These are phyloP conservation scores for Apamea anceps DNA, from an alignment of 2,888 invertebrate species.

Conservation along the genomic window DNA sequence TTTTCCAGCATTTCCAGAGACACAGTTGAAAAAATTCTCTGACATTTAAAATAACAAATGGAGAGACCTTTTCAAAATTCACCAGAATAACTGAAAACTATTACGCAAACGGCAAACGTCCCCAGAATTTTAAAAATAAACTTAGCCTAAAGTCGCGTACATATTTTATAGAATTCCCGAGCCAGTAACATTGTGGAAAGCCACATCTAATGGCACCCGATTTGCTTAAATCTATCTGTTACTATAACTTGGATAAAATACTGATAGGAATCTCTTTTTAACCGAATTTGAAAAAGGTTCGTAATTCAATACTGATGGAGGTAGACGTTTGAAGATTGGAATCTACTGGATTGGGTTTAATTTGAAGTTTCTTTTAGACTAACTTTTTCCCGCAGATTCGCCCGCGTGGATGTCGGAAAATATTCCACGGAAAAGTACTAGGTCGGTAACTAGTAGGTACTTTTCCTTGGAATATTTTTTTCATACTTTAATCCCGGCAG, in stretches of 20 bases:
- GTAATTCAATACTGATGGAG: constrained; percentile 7
- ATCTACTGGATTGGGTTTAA: background rate
- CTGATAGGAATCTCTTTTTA: constrained; percentile 24
- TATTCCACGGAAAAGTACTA: background rate
- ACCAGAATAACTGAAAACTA: constrained; percentile 16
- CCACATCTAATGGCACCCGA: constrained; percentile 47
- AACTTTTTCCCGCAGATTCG: background rate
- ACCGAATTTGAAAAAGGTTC: constrained; percentile 30
- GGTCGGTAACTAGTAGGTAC: no score
- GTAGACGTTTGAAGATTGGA: constrained; percentile 8
- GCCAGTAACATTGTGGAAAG: constrained; percentile 29
- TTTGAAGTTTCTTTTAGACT: background rate
- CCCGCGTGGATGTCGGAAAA: background rate
- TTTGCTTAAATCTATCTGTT: constrained; percentile 49
- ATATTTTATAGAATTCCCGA: constrained; percentile 44
- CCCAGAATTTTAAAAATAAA: constrained; percentile 27
- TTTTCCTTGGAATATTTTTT: no score
- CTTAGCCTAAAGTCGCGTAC: constrained; percentile 26
- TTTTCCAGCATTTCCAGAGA: background rate
- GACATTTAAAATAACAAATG: constrained; percentile 7
- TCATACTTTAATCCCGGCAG: no score
- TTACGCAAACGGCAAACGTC: background rate
- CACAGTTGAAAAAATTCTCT: background rate
- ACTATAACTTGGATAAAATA: constrained; percentile 31
- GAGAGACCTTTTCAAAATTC: constrained; percentile 20